Percentiles rank a stretch among this genome's conserved stretches.
phyloP scores from a whole-genome alignment of 1,140 invertebrate genomes.

The Condylostylus longicornis region DNA sequence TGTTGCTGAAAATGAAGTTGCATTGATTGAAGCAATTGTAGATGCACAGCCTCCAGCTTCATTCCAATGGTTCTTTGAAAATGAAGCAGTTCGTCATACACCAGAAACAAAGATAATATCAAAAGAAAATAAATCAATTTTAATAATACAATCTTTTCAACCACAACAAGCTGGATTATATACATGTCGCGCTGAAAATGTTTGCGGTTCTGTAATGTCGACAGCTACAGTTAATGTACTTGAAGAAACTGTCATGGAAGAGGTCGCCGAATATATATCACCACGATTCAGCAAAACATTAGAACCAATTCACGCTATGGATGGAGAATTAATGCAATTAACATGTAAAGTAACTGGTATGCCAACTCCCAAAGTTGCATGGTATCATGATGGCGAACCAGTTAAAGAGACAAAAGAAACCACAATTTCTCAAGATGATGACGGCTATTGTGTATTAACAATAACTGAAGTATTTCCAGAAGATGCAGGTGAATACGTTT shows the following conservation, averaged over 20 bases:
- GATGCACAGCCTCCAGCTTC: slow-evolving; percentile 61
- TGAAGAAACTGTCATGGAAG: slow-evolving; percentile 40
- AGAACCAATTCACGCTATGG: slow-evolving; percentile 69
- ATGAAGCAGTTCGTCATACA: slow-evolving; percentile 40
- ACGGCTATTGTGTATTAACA: slow-evolving; percentile 66
- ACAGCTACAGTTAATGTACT: slow-evolving; percentile 60
- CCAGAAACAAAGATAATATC: slow-evolving; percentile 54
- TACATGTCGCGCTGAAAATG: slow-evolving; percentile 79
- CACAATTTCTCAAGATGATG: slow-evolving; percentile 52
- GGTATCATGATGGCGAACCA: slow-evolving; percentile 60
- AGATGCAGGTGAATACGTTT: slow-evolving; percentile 77
- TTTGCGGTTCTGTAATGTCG: slow-evolving; percentile 66
- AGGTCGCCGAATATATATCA: slow-evolving; percentile 45
- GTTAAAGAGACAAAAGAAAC: slow-evolving; percentile 67
- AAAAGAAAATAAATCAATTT: slow-evolving; percentile 61
- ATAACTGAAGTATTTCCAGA: slow-evolving; percentile 89
- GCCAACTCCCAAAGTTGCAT: slow-evolving; percentile 65
- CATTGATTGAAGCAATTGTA: slow-evolving; percentile 62
- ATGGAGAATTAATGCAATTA: slow-evolving; percentile 74
- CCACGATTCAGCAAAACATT: slow-evolving; percentile 61
- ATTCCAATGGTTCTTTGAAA: slow-evolving; percentile 74
- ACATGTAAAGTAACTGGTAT: slow-evolving; percentile 60
- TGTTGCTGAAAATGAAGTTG: slow-evolving; percentile 56
- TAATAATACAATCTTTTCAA: slow-evolving; percentile 62
- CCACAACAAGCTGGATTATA: slow-evolving; percentile 60